Evolutionary conservation across 2,888 invertebrate genomes (phyloP).

Genomic region (Griposia aprilina): DNA sequence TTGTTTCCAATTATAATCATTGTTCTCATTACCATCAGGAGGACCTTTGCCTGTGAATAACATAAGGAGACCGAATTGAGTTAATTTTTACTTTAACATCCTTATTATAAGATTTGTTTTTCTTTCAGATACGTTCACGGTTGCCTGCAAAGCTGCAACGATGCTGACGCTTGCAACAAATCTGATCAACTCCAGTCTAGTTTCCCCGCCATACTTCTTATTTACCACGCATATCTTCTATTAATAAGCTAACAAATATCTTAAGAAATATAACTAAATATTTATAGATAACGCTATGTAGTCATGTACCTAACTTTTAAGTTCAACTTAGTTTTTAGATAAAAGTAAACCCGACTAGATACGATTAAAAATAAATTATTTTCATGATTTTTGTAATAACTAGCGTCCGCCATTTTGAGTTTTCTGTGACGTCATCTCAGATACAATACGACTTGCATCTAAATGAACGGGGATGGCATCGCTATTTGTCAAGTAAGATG

Average conservation of each 20-base stretch:
- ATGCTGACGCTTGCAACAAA: constrained; percentile 97
- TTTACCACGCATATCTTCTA: constrained; percentile 49
- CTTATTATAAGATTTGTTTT: background rate
- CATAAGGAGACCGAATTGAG: too few relatives aligned
- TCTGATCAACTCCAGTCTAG: constrained; percentile 61
- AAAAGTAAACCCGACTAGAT: constrained; percentile 2
- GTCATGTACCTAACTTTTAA: constrained; percentile 26
- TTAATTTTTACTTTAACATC: background rate
- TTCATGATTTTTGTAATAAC: background rate
- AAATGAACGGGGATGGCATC: background rate
- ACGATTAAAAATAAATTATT: background rate
- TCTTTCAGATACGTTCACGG: constrained; percentile 95
- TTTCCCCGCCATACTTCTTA: constrained; percentile 45
- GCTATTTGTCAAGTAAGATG: background rate
- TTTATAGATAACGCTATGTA: constrained; percentile 30
- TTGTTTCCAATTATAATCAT: background rate
- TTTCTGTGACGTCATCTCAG: background rate
- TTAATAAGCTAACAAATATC: constrained; percentile 76
- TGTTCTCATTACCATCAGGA: background rate
- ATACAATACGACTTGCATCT: background rate
- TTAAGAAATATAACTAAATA: constrained; percentile 7
- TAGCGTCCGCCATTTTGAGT: constrained; percentile 13
- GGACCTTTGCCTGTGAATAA: background rate
- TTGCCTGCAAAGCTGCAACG: constrained; percentile 98
- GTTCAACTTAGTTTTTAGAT: constrained; percentile 10